Base-by-base conservation (phyloP, 1,140 invertebrate genomes). In the Pteromalus puparum region DNA sequence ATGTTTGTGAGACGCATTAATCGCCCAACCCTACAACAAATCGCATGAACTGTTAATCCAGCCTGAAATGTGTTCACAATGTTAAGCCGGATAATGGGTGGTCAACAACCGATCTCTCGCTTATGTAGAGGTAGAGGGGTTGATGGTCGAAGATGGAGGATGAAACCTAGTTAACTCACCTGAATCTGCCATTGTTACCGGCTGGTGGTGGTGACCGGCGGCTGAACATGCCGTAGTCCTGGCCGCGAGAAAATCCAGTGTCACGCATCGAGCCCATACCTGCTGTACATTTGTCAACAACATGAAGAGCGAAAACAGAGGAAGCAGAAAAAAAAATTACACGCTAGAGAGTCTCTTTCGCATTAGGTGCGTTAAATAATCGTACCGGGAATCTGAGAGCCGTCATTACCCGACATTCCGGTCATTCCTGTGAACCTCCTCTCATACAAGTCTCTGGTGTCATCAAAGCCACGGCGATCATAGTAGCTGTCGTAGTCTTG, bases 401-500 rank as follows among this genome's bases (percentile, higher is more conserved):
- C 26, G 24, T 78, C 68, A 85, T 86, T 86, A 82, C 82, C 85
- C 72, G 82, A 88, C 89, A 87, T 77, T 87, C 95, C 95, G 84
- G 92, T 92, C 92, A 95, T 94, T 85, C 94, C 93, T 10, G 96
- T 95, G 91, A 97, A 97, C 78, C 96, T 94, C 84, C 96, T 94
- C 89, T 97, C 96, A 90, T 96, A 97, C 86, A 97, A 89, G 87
- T 97, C 96, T 38, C 96, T 94, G 1, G 95, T 95, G 86, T 97
- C 96, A 87, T 97, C 96, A 89, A 96, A 97, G 30, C 94, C 93
- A 68, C 93, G 91, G 75, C 96, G 94, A 88, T 97, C 96, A 93
- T 97, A 97, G 92, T 97, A 97, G 73, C 94, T 94, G 91, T 97
- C 96, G 88, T 97, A 97, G 26, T 97, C 96, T 96, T 97, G 93